Conservation (phyloP, 2,113 vertebrate genomes). For the Colius striatus region DNA sequence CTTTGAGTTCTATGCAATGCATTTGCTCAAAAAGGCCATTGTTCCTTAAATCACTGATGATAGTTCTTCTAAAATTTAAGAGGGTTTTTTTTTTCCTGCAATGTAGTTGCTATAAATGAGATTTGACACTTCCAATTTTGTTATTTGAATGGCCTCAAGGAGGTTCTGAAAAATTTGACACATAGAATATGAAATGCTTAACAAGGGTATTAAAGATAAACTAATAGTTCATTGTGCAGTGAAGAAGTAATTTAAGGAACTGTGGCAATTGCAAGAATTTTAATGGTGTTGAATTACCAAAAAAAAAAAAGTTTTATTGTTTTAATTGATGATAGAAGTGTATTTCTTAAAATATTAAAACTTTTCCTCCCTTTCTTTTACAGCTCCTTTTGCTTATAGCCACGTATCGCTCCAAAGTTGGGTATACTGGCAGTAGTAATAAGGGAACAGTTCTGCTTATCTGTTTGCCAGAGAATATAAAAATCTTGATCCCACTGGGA, state of each 20-base stretch:
- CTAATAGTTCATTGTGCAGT: neutral
- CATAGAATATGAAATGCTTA: neutral
- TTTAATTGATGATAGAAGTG: neutral
- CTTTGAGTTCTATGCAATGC: neutral
- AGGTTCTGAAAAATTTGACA: neutral
- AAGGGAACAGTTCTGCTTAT: neutral
- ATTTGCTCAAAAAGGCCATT: neutral
- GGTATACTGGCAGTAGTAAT: neutral
- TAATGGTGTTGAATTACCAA: neutral
- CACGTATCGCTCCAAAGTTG: neutral
- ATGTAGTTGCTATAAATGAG: neutral
- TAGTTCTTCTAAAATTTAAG: neutral
- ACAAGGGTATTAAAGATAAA: neutral
- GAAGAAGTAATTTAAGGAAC: neutral
- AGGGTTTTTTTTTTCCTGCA: neutral
- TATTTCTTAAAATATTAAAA: neutral
- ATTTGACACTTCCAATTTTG: slow-evolving; percentile 29
- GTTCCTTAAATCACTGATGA: slow-evolving; percentile 10
- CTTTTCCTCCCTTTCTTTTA: neutral
- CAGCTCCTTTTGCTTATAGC: neutral
- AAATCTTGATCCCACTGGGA: neutral
- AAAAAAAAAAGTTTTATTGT: neutral
- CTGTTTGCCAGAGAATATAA: neutral
- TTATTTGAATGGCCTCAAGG: neutral
- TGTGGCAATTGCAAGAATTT: neutral